Base-by-base conservation (phyloP, 2,797 vertebrate species). In the Pseudochaenichthys georgianus region DNA sequence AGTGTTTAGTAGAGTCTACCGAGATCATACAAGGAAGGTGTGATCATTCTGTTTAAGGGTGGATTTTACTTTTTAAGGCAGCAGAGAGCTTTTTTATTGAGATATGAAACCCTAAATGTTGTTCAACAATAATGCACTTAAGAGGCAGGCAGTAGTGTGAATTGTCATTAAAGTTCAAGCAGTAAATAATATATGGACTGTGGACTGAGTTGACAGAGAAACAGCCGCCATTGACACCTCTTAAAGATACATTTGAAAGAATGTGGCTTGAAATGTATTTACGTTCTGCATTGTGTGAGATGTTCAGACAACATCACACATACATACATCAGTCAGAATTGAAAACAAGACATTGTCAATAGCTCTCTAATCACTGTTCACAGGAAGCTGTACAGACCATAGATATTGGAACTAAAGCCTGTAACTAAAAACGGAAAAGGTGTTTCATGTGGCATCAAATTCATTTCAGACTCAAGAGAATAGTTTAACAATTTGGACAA, bases 81-180 rank as follows among this genome's bases (percentile, higher is more conserved):
- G 86, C 83, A 71, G 79, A 91, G 74, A 84, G 83, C 80, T 92
- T 88, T 91, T 94, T 65, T 88, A 79, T 92, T 85, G 78, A 91
- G 84, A 81, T 89, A 89, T 80, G 75, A 87, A 84, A 90, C 84
- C 82, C 83, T 83, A 85, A 89, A 87, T 88, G 72, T 89, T 92
- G 87, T 88, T 91, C 94, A 92, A 93, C 91, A 88, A 47, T 93
- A 83, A 76, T 95, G 96, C 95, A 96, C 96, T 96, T 96, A 92
- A 52, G 74, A 93, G 87, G 86, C 89, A 87, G 88, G 77, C 79
- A 67, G 89, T 83, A 83, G 81, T 78, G 55, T 85, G 78, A 77
- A 85, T 84, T 65, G 86, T 82, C 82, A 77, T 92, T 73, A 15
- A 78, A 78, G 77, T 85, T 92, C 64, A 66, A 69, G 71, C 71